Evolutionary conservation across 1,140 invertebrate species (phyloP).

Genomic region (Campoletis sonorensis): DNA sequence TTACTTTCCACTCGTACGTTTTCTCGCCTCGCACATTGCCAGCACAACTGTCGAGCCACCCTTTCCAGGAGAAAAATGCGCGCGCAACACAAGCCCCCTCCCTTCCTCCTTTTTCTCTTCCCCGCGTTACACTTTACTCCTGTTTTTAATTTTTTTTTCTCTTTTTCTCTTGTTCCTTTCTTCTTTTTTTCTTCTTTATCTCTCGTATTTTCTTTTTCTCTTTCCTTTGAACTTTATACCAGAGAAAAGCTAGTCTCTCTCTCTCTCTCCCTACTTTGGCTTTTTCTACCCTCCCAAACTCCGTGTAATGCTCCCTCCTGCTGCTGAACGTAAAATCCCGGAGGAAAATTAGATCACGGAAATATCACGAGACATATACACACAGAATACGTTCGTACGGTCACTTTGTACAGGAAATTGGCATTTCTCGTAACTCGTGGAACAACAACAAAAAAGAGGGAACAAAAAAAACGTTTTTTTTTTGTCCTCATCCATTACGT

Average conservation of each 20-base stretch:
- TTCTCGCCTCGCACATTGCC: constrained; percentile 18
- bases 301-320: neutral
- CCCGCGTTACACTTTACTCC: neutral
- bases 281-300: neutral
- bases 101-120: too few species aligned
- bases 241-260: neutral
- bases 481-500: too few species aligned
- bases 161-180: too few species aligned
- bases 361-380: constrained; percentile 18
- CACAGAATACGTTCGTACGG: too few species aligned
- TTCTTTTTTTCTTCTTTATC: neutral
- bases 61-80: neutral
- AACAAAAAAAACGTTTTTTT: too few species aligned
- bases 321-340: constrained; percentile 24
- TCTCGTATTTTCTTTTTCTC: neutral
- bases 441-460: too few species aligned
- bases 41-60: constrained; percentile 19
- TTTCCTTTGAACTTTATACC: neutral
- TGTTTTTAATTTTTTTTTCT: neutral
- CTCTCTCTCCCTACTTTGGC: neutral
- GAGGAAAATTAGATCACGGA: constrained; percentile 47
- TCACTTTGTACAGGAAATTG: too few species aligned
- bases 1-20: constrained; percentile 11
- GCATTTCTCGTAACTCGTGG: too few species aligned
- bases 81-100: neutral